Base-by-base conservation (phyloP, 2,888 invertebrate species). In the Ormyrus nitidulus region DNA sequence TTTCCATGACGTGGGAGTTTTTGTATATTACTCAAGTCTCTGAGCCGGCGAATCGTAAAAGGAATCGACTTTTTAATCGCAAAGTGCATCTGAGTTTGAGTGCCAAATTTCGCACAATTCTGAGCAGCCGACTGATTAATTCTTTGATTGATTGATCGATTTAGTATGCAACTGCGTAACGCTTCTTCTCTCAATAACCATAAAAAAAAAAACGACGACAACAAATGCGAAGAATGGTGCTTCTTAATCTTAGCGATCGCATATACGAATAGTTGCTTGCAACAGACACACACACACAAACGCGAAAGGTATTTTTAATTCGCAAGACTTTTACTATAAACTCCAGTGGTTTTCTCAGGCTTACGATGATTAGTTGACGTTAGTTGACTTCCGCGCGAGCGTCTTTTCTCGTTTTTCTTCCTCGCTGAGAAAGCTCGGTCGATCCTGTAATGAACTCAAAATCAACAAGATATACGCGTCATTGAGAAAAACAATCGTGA, bases 1-100 rank as follows among this genome's bases (percentile, higher is more conserved):
- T 79, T 77, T 79, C 64, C 54, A 54, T 81, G 68, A 79, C 70
- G 74, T 76, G 72, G 69, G 68, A 70, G 56, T 78, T 77, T 77
- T 71, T 69, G 59, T 69, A 76, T 53, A 69, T 69, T 68, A 49
- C 9, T 62, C 66, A 53, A 59, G 51, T 75, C 49, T 75, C 58
- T 51, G 34, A 34, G 34, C 19, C 51, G 59, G 61, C 58, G 49
- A 65, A 13, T 11, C 61, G 46, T 64, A 73, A 4, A 73, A 9
- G 48, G 13, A 65, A 46, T 49, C 46, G 64, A 56, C 56, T 73
- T 73, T 54, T 44, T 7, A 48, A 73, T 65, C 64, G 54, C 64
- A 64, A 64, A 62, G 49, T 58, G 68, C 69, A 68, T 76, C 53
- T 68, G 34, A 34, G 59, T 68, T 76, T 48, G 68, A 68, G 75